Percentiles rank a stretch among this genome's conserved stretches.
Evolutionary conservation across 2,888 invertebrate species (phyloP).

Genomic region (Crepidodera aurea): DNA sequence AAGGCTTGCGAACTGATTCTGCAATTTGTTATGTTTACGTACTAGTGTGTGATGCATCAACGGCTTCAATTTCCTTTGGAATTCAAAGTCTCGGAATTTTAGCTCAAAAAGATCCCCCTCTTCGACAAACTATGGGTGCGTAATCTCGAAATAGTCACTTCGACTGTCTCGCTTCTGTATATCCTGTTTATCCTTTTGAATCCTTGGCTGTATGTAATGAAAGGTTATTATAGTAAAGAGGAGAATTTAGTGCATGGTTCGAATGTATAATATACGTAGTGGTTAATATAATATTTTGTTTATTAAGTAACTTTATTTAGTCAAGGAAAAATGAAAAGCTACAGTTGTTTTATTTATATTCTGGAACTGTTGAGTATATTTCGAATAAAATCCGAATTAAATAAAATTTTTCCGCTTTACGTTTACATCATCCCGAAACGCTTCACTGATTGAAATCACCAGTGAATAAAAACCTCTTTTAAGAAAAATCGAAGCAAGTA

Average conservation of each 20-base stretch:
- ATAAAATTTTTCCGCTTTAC: background rate
- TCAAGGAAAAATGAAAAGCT: no score
- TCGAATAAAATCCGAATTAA: no score
- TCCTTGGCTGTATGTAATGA: background rate
- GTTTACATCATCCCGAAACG: background rate
- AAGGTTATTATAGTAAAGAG: background rate
- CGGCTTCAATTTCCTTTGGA: conserved; percentile 52
- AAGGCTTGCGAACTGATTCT: conserved; percentile 52
- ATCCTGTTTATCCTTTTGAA: background rate
- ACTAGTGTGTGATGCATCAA: conserved; percentile 53
- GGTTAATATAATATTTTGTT: no score
- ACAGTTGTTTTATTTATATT: no score
- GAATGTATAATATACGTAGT: no score
- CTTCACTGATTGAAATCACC: background rate
- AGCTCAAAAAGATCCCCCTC: background rate
- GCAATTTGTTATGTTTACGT: conserved; percentile 56
- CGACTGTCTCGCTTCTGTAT: background rate
- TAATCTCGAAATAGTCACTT: conserved; percentile 14
- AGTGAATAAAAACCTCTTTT: conserved; percentile 2
- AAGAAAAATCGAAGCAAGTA: background rate
- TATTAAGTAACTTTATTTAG: no score
- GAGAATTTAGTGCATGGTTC: background rate
- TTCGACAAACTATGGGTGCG: conserved; percentile 7
- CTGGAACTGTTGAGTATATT: no score
- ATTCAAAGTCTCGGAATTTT: conserved; percentile 31